A percentile compares a stretch with the other conserved stretches of the same genome.
phyloP scores from a whole-genome alignment of 2,113 vertebrate genomes.

The Glaucomys volans region DNA sequence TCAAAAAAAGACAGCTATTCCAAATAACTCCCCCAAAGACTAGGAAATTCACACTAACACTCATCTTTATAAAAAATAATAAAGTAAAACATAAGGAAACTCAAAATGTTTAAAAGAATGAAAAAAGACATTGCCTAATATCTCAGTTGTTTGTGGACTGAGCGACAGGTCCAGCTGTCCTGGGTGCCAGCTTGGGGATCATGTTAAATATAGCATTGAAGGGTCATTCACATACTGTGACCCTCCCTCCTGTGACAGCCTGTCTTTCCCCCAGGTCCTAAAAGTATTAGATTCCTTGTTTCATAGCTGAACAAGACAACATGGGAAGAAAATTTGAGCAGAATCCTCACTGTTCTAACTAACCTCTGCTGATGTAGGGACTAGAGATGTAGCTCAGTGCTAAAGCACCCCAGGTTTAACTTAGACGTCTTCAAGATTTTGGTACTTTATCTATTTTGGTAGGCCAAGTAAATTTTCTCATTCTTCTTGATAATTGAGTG shows the following conservation, averaged over 20 bases:
- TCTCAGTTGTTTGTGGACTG: slow-evolving; percentile 60
- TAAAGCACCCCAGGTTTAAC: background rate
- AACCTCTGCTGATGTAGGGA: background rate
- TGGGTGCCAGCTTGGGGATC: background rate
- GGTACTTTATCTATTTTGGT: slow-evolving; percentile 15
- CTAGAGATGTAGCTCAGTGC: too few species aligned
- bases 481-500: slow-evolving; percentile 37
- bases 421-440: background rate
- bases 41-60: background rate
- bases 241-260: background rate
- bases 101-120: slow-evolving; percentile 4
- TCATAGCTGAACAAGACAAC: slow-evolving; percentile 13
- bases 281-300: background rate
- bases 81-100: slow-evolving; percentile 29
- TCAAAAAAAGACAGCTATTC: background rate
- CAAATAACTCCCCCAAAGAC: background rate
- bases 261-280: background rate
- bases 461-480: slow-evolving; percentile 26
- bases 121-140: background rate
- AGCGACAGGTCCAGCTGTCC: slow-evolving; percentile 76
- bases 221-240: background rate
- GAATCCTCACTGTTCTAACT: background rate
- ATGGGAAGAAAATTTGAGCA: background rate
- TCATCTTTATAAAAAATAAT: background rate
- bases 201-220: slow-evolving; percentile 72